These are phyloP conservation scores for Pseudococcus longispinus DNA, from an alignment of 2,888 invertebrate species.

Conservation along the genomic window DNA sequence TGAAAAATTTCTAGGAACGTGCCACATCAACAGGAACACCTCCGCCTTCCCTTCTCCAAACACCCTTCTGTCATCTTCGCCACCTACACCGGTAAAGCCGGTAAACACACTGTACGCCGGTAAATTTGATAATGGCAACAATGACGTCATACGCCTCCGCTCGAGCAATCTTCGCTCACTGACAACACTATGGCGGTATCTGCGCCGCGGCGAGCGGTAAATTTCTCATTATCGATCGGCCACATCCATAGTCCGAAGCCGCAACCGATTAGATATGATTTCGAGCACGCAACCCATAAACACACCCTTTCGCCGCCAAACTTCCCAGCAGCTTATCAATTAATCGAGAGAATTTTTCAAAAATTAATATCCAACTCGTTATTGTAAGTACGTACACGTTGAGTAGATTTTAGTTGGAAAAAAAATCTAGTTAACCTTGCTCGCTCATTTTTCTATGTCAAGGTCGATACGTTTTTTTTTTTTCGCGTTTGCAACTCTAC, in stretches of 20 bases:
- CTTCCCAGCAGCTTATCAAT: background rate
- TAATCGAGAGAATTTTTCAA: background rate
- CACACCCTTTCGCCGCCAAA: background rate
- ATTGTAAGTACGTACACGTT: background rate
- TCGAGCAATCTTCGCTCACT: background rate
- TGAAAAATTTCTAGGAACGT: no score
- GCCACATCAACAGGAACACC: no score
- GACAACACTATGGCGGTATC: background rate
- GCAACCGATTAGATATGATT: conserved; percentile 3
- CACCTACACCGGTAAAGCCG: background rate
- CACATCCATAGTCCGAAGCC: background rate
- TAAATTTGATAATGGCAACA: conserved; percentile 1
- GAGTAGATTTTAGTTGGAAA: no score
- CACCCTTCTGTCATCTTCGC: background rate
- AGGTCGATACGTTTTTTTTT: conserved; percentile 53
- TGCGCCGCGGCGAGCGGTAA: background rate
- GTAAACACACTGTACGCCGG: background rate
- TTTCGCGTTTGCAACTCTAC: background rate
- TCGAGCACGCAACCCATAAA: background rate
- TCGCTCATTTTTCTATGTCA: conserved; percentile 50
- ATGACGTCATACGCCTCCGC: conserved; percentile 11
- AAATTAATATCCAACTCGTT: background rate
- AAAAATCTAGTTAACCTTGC: conserved; percentile 43
- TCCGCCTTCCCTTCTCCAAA: no score
- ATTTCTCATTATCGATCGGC: background rate